Conservation (phyloP, 2,888 invertebrate species). For the Acheta domesticus region DNA sequence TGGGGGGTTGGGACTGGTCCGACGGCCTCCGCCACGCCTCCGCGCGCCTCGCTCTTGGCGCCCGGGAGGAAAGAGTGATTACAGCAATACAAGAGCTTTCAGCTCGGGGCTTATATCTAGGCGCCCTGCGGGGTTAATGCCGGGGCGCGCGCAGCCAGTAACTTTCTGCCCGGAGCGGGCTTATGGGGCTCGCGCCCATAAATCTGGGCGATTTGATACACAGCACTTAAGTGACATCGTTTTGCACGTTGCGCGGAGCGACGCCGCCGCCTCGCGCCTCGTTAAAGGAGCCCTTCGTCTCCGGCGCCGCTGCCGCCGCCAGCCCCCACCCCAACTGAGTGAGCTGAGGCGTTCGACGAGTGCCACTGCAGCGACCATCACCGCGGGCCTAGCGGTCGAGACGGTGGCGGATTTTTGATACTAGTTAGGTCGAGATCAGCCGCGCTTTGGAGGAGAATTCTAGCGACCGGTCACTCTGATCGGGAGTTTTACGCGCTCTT, state of each 20-base stretch:
- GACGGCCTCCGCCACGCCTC: no score
- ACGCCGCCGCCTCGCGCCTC: background rate
- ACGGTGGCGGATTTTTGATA: no score
- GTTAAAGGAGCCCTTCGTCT: background rate
- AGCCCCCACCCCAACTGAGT: no score
- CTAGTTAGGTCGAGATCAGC: no score
- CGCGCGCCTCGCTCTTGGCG: background rate
- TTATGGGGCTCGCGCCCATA: background rate
- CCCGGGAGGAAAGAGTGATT: background rate
- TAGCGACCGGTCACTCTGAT: no score
- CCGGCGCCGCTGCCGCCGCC: no score
- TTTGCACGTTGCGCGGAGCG: background rate
- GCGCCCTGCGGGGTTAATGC: background rate
- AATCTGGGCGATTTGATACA: slow-evolving; percentile 18
- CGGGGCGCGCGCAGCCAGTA: background rate
- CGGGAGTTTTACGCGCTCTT: no score
- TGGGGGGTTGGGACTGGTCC: no score
- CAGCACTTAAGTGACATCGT: slow-evolving; percentile 18
- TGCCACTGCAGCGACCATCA: no score
- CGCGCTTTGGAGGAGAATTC: no score
- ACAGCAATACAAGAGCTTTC: background rate
- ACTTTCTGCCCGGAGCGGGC: background rate
- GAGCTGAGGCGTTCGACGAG: no score
- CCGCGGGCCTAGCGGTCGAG: no score
- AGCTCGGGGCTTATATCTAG: slow-evolving; percentile 4